Base-by-base conservation (phyloP, 2,888 invertebrate genomes). In the Nephrotoma flavescens region DNA sequence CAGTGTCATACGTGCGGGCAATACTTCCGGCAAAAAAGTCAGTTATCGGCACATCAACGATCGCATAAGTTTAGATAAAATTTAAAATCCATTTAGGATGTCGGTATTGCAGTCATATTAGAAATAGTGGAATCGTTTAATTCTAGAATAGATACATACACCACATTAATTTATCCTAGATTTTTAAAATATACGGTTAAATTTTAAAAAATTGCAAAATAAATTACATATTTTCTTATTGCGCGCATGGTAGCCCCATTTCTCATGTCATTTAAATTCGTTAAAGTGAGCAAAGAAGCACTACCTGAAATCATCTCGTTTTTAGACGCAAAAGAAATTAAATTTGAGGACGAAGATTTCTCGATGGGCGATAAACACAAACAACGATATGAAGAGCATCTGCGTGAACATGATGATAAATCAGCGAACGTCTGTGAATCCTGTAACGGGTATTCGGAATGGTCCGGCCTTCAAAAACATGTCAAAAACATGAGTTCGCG, bases 401-500 rank as follows among this genome's bases (percentile, higher is more conserved):
- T 86, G n/a, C n/a, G 86, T 7, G 86, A 52, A 9, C 86, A 86
- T 15, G 86, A 86, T 15, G 86, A 57, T 11, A 86, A 86, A 86
- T 41, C 41, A 6, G 86, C 15, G 1, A 57, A 57, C 0, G 86
- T 86, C 15, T 86, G 86, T 86, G 86, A 86, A 86, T 15, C 57
- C 57, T 86, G 86, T 71, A 41, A 15, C 7, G 11, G 52, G 12
- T 86, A 86, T n/a, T 41, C 86, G 4, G 44, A 5, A 2, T 86
- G 86, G 86, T 52, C 86, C 0, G 41, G 47, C 11, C 41, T 86
- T 3, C 47, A 52, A 52, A 19, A 86, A 41, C 86, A 86, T 12
- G 52, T 86, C 12, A 12, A 41, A 41, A 52, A 52, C 6, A 86
- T 86, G 0, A 19, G 52, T 9, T 12, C 47, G 11, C 41, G 86